A percentile compares a stretch with the other conserved stretches of the same genome.
phyloP scores from a whole-genome alignment of 2,888 invertebrate species.

The Agonopterix alstromeriana region DNA sequence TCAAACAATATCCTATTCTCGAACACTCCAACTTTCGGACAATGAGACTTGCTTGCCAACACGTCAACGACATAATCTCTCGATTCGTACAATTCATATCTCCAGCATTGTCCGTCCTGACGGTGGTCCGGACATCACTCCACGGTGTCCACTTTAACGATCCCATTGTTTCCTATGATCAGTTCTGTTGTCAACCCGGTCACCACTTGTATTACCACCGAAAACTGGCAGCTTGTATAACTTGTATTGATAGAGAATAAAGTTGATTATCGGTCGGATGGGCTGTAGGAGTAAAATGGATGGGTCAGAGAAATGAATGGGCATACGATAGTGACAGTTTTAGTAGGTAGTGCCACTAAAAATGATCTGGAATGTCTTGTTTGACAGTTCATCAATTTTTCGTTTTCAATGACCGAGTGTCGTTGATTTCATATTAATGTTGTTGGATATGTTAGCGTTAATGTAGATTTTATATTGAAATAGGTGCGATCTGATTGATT shows the following conservation, averaged over 20 bases:
- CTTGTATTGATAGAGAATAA: slow-evolving; percentile 20
- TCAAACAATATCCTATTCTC: no score
- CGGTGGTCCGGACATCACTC: slow-evolving; percentile 67
- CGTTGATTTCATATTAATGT: slow-evolving; percentile 10
- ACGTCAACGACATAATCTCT: slow-evolving; percentile 6
- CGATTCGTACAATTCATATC: slow-evolving; percentile 25
- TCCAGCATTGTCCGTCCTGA: slow-evolving; percentile 23
- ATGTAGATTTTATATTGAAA: background rate
- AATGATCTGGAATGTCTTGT: slow-evolving; percentile 51
- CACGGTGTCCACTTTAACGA: slow-evolving; percentile 63
- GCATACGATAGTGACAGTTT: slow-evolving; percentile 50
- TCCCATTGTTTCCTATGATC: slow-evolving; percentile 66
- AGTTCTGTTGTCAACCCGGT: slow-evolving; percentile 57
- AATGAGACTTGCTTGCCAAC: background rate
- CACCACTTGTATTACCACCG: slow-evolving; percentile 15
- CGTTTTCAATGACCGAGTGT: slow-evolving; percentile 24
- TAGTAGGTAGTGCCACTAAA: slow-evolving; percentile 55
- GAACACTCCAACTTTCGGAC: no score
- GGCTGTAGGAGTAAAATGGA: slow-evolving; percentile 15
- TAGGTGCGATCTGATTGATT: background rate
- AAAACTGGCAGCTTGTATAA: background rate
- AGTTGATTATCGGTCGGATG: slow-evolving; percentile 21
- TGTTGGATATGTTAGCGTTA: background rate
- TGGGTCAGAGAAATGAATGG: slow-evolving; percentile 49
- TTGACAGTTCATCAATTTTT: slow-evolving; percentile 64